A percentile compares a stretch with the other conserved stretches of the same genome.
Conservation (phyloP, 2,113 vertebrate genomes). For the Tangachromis dhanisi region DNA sequence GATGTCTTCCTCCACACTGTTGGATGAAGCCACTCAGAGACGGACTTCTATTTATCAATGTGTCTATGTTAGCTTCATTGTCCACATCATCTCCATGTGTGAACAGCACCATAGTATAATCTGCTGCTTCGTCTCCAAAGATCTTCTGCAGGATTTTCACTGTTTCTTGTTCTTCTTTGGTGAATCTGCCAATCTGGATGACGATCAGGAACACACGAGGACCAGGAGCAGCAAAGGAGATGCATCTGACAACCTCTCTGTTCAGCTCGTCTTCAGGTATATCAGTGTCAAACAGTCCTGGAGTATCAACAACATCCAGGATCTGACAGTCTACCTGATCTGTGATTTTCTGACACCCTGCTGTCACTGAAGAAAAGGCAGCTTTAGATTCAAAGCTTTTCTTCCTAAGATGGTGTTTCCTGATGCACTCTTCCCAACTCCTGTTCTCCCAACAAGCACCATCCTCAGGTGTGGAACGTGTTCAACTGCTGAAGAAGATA, state of each 20-base stretch:
- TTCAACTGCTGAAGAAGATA: not conserved
- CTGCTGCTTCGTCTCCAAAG: not conserved
- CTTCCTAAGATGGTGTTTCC: not conserved
- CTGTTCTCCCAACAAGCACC: not conserved
- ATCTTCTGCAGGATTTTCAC: not conserved
- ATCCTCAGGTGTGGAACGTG: not conserved
- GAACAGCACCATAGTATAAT: not conserved
- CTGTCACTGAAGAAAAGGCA: not conserved
- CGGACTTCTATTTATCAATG: rapidly evolving
- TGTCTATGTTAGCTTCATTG: not conserved
- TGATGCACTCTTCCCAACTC: not conserved
- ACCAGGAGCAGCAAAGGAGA: not conserved
- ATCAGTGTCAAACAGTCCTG: not conserved
- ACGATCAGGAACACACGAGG: not conserved
- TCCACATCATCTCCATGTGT: not conserved
- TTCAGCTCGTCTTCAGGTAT: not conserved
- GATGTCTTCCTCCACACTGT: not conserved
- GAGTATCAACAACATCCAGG: not conserved
- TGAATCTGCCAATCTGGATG: not conserved
- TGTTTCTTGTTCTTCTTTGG: not conserved
- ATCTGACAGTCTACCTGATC: not conserved
- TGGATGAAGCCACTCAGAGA: not conserved
- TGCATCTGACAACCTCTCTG: not conserved
- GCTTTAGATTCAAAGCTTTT: not conserved
- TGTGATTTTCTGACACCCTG: not conserved